phyloP scores from a whole-genome alignment of 2,113 vertebrate genomes.

The Sinocyclocheilus grahami region DNA sequence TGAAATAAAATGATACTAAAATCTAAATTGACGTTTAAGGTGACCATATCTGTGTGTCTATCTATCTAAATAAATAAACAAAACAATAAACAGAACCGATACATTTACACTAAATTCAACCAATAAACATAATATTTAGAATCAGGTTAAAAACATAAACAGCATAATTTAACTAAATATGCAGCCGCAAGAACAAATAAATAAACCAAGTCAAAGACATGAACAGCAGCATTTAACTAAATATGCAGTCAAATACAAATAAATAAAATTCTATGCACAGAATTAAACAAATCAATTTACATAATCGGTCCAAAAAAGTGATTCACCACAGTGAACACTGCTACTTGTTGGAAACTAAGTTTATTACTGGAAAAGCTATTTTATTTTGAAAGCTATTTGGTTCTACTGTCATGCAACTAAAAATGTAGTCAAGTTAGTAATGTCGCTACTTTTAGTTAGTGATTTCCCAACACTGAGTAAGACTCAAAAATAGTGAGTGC shows the following conservation, averaged over 20 bases:
- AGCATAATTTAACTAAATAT: not conserved
- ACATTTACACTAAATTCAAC: not conserved
- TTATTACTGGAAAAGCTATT: not conserved
- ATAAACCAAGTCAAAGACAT: too few species aligned
- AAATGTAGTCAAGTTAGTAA: not conserved
- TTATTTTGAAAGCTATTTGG: not conserved
- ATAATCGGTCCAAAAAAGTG: not conserved
- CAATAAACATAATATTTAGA: not conserved
- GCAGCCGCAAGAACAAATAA: not conserved
- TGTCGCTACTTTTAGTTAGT: constrained; percentile 5
- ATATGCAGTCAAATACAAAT: not conserved
- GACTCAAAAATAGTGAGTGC: constrained; percentile 1
- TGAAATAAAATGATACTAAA: too few species aligned
- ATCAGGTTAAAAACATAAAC: too few species aligned
- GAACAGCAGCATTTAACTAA: not conserved
- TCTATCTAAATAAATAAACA: not conserved
- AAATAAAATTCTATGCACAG: not conserved
- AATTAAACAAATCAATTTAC: not conserved
- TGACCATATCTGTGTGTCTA: too few species aligned
- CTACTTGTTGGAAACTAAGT: not conserved
- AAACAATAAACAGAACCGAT: not conserved
- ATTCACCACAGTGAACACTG: not conserved
- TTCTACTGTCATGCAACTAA: not conserved
- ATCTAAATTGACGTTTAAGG: too few species aligned
- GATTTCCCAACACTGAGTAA: not conserved